Percentiles rank a stretch among this genome's conserved stretches.
phyloP scores from a whole-genome alignment of 2,113 vertebrate genomes.

The Actinemys pallida region DNA sequence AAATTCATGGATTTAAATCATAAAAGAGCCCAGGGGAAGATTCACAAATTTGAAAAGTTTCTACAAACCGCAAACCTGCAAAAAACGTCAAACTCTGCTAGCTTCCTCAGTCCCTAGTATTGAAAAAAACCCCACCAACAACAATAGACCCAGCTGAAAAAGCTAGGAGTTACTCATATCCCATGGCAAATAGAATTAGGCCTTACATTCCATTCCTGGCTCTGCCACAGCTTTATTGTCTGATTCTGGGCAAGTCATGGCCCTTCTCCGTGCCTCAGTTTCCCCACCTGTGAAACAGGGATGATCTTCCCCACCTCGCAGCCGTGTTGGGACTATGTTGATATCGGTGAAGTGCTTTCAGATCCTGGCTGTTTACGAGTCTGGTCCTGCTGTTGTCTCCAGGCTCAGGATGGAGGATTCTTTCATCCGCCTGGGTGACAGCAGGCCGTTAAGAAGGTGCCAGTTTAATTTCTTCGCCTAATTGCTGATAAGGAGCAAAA shows the following conservation, averaged over 20 bases:
- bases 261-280: not conserved
- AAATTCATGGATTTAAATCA: not conserved
- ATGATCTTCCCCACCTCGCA: fast-evolving
- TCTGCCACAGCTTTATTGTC: not conserved
- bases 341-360: fast-evolving
- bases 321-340: not conserved
- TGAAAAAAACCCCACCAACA: not conserved
- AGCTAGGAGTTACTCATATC: not conserved
- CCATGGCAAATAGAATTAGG: not conserved
- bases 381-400: not conserved
- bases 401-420: not conserved
- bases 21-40: too few species aligned
- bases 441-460: not conserved
- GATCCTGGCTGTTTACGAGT: not conserved
- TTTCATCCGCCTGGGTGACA: not conserved
- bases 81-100: too few species aligned
- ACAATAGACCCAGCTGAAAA: not conserved
- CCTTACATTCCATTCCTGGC: not conserved
- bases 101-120: not conserved
- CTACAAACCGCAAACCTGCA: too few species aligned
- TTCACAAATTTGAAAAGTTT: not conserved
- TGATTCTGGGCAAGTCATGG: too few species aligned
- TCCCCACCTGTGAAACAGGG: not conserved
- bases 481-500: conserved; percentile 57
- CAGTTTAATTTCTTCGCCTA: conserved; percentile 68